Conservation (phyloP, 2,113 vertebrate species). For the Saguinus midas region DNA sequence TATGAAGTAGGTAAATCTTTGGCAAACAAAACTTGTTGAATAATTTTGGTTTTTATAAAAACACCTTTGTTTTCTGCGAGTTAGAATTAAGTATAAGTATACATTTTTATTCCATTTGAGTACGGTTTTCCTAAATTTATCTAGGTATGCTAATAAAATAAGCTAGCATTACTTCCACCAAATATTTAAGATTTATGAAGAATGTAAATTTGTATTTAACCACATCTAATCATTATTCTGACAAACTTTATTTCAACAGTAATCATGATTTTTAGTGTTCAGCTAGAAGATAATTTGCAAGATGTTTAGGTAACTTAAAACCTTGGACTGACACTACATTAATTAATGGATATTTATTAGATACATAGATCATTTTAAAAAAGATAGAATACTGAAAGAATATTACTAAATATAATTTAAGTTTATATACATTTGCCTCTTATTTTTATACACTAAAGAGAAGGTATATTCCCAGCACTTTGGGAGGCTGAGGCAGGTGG, state of each 20-base stretch:
- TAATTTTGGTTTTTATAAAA: slow-evolving; percentile 16
- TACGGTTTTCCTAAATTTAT: neutral
- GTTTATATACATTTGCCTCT: neutral
- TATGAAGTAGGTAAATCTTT: neutral
- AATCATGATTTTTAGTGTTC: neutral
- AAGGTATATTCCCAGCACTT: neutral
- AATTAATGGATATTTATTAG: neutral
- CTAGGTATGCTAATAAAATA: neutral
- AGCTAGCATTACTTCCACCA: neutral
- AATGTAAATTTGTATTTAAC: neutral
- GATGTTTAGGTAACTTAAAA: neutral
- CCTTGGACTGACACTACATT: neutral
- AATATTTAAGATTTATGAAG: neutral
- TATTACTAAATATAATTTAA: neutral
- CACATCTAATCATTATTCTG: neutral
- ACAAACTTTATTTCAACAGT: neutral
- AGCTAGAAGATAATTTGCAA: slow-evolving; percentile 29
- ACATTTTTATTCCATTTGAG: neutral
- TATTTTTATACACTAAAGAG: neutral
- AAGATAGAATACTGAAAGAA: neutral
- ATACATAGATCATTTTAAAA: neutral
- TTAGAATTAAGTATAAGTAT: neutral
- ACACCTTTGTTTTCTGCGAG: neutral
- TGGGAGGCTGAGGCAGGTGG: too few species aligned
- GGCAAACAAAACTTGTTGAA: neutral